These are phyloP conservation scores for Cinclus mexicanus DNA, from an alignment of 2,113 vertebrate species.

Conservation along the genomic window DNA sequence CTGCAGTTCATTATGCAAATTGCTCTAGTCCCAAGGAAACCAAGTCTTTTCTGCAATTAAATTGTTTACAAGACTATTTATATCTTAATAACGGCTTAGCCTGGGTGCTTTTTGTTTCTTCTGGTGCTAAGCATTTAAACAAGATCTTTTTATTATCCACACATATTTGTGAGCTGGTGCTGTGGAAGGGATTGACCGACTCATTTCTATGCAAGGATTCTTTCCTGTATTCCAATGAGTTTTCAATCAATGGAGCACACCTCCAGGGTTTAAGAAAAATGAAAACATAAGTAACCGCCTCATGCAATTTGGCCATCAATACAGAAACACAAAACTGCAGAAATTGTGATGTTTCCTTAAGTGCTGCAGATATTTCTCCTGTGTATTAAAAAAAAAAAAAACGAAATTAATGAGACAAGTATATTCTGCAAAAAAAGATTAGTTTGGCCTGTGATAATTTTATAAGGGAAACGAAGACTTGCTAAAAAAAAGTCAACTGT, in stretches of 20 bases:
- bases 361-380: not conserved
- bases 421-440: not conserved
- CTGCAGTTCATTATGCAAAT: slow-evolving; percentile 57
- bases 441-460: not conserved
- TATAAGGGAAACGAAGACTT: not conserved
- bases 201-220: not conserved
- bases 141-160: not conserved
- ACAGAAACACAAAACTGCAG: not conserved
- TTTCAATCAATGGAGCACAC: not conserved
- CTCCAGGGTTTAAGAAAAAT: slow-evolving; percentile 7
- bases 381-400: not conserved
- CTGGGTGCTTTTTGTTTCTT: slow-evolving; percentile 8
- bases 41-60: slow-evolving; percentile 51
- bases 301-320: not conserved
- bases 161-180: not conserved
- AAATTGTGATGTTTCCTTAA: not conserved
- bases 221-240: not conserved
- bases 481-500: not conserved
- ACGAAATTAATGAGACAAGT: not conserved
- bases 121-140: slow-evolving; percentile 9
- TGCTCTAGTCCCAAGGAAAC: slow-evolving; percentile 44
- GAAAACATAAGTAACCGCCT: not conserved
- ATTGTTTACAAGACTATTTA: slow-evolving; percentile 59
- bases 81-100: slow-evolving; percentile 53
- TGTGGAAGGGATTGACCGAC: not conserved